Percentiles rank a stretch among this genome's conserved stretches.
Evolutionary conservation across 2,113 vertebrate species (phyloP).

Genomic region (Fulica atra): DNA sequence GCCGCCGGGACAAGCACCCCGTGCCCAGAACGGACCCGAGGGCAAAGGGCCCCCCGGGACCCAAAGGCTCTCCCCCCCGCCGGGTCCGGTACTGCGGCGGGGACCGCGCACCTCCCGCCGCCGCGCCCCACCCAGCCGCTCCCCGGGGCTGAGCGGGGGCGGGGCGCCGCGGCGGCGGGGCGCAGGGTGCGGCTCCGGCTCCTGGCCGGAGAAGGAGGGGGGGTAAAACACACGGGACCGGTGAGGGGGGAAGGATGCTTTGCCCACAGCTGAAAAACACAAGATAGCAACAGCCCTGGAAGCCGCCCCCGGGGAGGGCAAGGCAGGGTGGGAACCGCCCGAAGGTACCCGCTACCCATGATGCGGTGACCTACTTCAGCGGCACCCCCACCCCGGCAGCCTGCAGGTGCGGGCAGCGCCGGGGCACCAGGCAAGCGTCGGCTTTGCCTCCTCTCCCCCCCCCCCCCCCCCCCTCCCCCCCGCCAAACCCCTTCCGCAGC

Average conservation of each 20-base stretch:
- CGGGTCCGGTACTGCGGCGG: neutral
- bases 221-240: too few species aligned
- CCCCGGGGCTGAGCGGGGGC: neutral
- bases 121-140: neutral
- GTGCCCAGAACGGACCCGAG: neutral
- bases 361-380: constrained; percentile 30
- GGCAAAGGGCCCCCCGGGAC: neutral
- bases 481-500: neutral
- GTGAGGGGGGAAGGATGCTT: neutral
- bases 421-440: neutral
- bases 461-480: too few species aligned
- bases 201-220: neutral
- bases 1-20: neutral
- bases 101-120: neutral
- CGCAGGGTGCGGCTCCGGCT: neutral
- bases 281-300: neutral
- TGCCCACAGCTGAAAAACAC: neutral
- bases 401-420: neutral
- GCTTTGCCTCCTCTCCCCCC: neutral
- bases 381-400: neutral
- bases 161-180: neutral
- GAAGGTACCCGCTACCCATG: neutral
- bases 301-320: neutral
- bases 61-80: neutral
- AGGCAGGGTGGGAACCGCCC: neutral